Conservation (phyloP, 2,113 vertebrate genomes). For the Dipodomys ordii region DNA sequence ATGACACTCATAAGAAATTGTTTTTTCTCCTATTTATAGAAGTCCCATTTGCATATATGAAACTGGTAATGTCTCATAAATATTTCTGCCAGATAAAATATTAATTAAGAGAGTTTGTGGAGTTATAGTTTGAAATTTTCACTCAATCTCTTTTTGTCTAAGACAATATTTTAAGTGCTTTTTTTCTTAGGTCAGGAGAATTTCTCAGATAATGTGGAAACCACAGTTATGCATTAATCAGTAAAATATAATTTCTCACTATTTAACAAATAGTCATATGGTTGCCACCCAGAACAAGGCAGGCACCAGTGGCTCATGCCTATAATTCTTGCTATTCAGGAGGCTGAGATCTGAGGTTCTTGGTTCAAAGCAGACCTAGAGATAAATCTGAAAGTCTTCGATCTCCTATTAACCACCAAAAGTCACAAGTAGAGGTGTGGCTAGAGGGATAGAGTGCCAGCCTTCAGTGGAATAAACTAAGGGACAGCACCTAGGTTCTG, state of each 20-base stretch:
- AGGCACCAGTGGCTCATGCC: too few species aligned
- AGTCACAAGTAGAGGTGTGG: too few species aligned
- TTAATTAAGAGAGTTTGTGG: constrained; percentile 72
- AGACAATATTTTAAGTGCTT: constrained; percentile 64
- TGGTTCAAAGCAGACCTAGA: too few species aligned
- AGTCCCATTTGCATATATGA: constrained; percentile 78
- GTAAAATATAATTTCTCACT: neutral
- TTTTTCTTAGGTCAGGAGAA: constrained; percentile 13
- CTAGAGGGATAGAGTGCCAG: too few species aligned
- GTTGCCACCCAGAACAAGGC: neutral
- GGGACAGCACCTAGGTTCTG: too few species aligned
- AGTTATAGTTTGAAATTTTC: constrained; percentile 59
- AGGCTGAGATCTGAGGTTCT: too few species aligned
- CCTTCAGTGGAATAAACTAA: too few species aligned
- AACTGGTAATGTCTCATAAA: constrained; percentile 71
- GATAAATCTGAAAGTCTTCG: too few species aligned
- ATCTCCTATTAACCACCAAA: too few species aligned
- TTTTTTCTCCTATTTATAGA: constrained; percentile 75
- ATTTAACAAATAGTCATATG: neutral
- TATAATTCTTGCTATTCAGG: too few species aligned
- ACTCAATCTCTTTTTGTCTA: constrained; percentile 50
- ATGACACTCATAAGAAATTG: constrained; percentile 58
- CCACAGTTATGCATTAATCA: neutral
- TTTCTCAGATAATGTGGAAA: neutral
- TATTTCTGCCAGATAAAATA: constrained; percentile 79